These are phyloP conservation scores for Nomada ruficornis DNA, from an alignment of 2,888 invertebrate genomes.

Conservation along the genomic window DNA sequence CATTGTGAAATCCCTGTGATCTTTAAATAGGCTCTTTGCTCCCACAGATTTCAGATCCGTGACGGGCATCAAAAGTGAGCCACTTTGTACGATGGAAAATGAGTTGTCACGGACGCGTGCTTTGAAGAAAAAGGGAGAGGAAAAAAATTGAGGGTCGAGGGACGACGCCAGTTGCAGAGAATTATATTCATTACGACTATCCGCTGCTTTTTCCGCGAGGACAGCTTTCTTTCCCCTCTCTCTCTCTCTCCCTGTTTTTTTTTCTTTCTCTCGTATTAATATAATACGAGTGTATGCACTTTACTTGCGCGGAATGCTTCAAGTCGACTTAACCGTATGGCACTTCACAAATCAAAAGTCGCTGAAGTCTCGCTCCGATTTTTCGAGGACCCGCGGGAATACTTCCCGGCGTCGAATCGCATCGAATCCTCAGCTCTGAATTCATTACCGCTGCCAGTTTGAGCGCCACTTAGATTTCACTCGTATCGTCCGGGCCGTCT, in stretches of 20 bases:
- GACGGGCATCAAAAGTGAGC: constrained; percentile 31
- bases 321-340: no score
- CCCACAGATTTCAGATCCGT: constrained; percentile 21
- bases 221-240: neutral
- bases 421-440: neutral
- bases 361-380: no score
- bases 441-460: neutral
- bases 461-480: neutral
- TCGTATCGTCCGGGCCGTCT: neutral
- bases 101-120: constrained; percentile 34
- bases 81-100: constrained; percentile 35
- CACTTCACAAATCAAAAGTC: no score
- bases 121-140: neutral
- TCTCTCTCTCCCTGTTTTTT: no score
- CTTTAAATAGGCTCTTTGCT: constrained; percentile 46
- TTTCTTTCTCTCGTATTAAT: neutral
- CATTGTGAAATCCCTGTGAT: constrained; percentile 37
- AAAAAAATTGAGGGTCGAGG: neutral
- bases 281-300: no score
- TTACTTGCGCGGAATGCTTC: no score
- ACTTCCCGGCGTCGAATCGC: neutral
- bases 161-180: neutral
- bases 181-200: neutral
- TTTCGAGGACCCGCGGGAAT: neutral
- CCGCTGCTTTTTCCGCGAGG: neutral